Base-by-base conservation (phyloP, 2,797 vertebrate genomes). In the Arrhamphus sclerolepis region DNA sequence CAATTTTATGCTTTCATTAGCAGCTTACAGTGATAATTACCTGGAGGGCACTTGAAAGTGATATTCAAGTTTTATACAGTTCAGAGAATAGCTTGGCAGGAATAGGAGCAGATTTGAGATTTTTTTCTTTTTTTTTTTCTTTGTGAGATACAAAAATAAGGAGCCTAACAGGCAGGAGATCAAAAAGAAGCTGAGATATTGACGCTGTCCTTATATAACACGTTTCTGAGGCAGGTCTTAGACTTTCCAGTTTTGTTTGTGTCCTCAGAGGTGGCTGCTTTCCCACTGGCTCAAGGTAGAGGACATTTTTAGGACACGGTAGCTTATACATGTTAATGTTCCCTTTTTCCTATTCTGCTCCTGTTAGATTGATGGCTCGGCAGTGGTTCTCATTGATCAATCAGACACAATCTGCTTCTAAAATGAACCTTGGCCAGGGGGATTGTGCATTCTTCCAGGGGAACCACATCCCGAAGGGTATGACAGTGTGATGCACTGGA, bases 401-500 rank as follows among this genome's bases (percentile, higher is more conserved):
- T 90, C 89, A 88, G 91, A 92, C 87, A 87, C 91, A 90, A 89
- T 91, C 90, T 92, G 91, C 85, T 85, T 91, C 88, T 89, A 64
- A 84, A 87, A 89, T 92, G 88, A 92, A 89, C 81, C 88, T 66
- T 13, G 78, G 82, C 86, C 83, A 64, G 57, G 46, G 70, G 86
- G 82, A 85, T 91, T 90, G 85, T 88, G 88, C 85, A 89, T 92
- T 91, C 89, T 89, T 89, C 75, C 77, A 66, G 58, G 81, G 84
- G 81, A 87, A 68, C 78, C 72, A 53, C 77, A 40, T 89, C 85
- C 84, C 85, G 49, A 66, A 81, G 90, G 89, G 80, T 83, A 82
- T 72, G 86, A 87, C 86, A 85, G 85, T 72, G 79, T 66, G 76
- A 63, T 47, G 62, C 80, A 56, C 56, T 22, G 53, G 73, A 89